Base-by-base conservation (phyloP, 1,140 invertebrate species). In the Pseudobourletiella spinata region DNA sequence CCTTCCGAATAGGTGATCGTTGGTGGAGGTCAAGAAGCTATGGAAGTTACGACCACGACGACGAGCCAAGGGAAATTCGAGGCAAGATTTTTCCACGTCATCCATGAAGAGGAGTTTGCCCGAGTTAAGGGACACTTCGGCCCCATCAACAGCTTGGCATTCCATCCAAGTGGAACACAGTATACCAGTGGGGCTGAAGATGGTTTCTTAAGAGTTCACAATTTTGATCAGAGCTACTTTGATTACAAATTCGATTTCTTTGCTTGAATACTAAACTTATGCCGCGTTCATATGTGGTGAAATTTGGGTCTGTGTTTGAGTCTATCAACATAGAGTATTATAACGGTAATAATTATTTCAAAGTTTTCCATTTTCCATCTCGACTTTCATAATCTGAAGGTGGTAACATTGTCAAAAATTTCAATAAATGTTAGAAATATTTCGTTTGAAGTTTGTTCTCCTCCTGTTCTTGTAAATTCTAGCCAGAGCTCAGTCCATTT, bases 81-180 rank as follows among this genome's bases (percentile, higher is more conserved):
- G 76, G 93, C 96, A 2, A 81, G 95, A 48, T 96, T 99, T 76
- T 99, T 91, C 82, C 95, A 99, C 77, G 76, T 98, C 46, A 86
- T 99, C n/a, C 99, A 97, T 75, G 96, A 99, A 79, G 95, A 99
- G 77, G 97, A 99, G 78, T 99, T 99, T 78, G 96, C 87, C 0
- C 79, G 95, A 57, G 86, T 99, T 0, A 99, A 99, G 76, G 96
- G 95, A 52, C 97, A 99, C 79, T 99, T 99, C 74, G 97, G 97
- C 71, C 97, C 97, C 1, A 99, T 99, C 71, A 99, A 99, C 81
- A 94, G 91, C 76, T 82, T 99, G 57, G 89, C 90, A 46, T 99
- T 98, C 78, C 94, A 98, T 81, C 97, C 97, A 14, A 92, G 96
- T 81, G 97, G 97, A 39, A 92, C 89, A 73, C 92, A 91, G 74